These are phyloP conservation scores for Aporophyla lueneburgensis DNA, from an alignment of 2,888 invertebrate species.

Conservation along the genomic window DNA sequence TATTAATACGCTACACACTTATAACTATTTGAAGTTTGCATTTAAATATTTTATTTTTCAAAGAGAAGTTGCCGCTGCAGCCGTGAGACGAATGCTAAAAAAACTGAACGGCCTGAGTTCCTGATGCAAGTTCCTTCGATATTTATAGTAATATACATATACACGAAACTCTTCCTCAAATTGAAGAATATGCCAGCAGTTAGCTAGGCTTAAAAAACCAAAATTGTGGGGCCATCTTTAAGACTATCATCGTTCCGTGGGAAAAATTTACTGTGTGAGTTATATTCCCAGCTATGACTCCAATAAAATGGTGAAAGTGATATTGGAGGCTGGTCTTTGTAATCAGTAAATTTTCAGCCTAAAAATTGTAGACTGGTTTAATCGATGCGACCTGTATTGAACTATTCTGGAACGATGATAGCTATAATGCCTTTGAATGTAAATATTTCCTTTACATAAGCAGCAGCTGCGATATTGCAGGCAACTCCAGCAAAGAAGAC, in stretches of 20 bases:
- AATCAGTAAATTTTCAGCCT: background rate
- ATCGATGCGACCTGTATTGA: background rate
- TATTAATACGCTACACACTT: background rate
- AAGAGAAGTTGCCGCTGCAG: background rate
- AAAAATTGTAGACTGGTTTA: too few relatives aligned
- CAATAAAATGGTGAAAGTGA: background rate
- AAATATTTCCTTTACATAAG: background rate
- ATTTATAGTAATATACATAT: background rate
- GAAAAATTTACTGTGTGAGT: background rate
- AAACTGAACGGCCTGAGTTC: background rate
- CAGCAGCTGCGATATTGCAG: background rate
- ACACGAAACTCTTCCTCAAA: background rate
- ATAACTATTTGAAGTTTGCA: background rate
- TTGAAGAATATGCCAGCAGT: background rate
- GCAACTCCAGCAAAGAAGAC: background rate
- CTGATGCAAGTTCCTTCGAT: background rate
- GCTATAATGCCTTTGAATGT: background rate
- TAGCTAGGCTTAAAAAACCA: background rate
- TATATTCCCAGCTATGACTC: background rate
- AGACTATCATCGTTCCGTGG: background rate
- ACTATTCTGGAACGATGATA: background rate
- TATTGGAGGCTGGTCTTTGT: background rate
- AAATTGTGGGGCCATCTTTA: background rate
- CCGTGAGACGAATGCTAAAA: background rate
- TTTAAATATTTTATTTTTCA: background rate